Evolutionary conservation across 2,113 vertebrate species (phyloP).

Genomic region (Bambusicola thoracicus): DNA sequence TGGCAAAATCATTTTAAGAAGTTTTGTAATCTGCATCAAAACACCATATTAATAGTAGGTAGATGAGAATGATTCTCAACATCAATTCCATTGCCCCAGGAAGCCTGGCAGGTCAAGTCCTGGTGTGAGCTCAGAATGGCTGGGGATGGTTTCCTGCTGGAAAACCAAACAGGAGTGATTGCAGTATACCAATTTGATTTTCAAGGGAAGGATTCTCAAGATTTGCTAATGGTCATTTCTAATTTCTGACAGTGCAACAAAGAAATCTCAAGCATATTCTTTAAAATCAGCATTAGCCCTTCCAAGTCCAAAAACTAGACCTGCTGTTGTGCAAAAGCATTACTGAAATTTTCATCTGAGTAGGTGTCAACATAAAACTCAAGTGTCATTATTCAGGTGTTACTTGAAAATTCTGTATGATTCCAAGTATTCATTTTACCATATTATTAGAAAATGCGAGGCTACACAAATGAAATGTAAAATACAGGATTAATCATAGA

Average conservation of each 20-base stretch:
- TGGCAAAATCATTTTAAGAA: not conserved
- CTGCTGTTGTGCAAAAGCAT: not conserved
- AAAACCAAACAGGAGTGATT: not conserved
- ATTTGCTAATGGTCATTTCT: not conserved
- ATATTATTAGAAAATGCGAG: not conserved
- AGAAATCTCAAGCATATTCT: not conserved
- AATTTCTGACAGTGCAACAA: not conserved
- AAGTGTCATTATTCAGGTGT: not conserved
- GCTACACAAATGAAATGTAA: not conserved
- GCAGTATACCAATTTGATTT: not conserved
- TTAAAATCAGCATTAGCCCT: not conserved
- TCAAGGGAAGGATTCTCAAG: not conserved
- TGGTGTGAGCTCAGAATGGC: not conserved
- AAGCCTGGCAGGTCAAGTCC: not conserved
- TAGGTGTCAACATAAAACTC: not conserved
- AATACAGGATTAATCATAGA: not conserved
- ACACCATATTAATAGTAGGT: not conserved
- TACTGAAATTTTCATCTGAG: not conserved
- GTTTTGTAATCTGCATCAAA: not conserved
- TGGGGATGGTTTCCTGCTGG: not conserved
- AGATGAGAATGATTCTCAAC: not conserved
- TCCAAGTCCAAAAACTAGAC: not conserved
- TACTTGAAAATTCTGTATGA: not conserved
- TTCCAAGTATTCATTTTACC: not conserved
- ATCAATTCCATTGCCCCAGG: not conserved